Percentiles rank a stretch among this genome's conserved stretches.
These are phyloP conservation scores for Strix aluco DNA, from an alignment of 2,113 vertebrate species.

Conservation along the genomic window DNA sequence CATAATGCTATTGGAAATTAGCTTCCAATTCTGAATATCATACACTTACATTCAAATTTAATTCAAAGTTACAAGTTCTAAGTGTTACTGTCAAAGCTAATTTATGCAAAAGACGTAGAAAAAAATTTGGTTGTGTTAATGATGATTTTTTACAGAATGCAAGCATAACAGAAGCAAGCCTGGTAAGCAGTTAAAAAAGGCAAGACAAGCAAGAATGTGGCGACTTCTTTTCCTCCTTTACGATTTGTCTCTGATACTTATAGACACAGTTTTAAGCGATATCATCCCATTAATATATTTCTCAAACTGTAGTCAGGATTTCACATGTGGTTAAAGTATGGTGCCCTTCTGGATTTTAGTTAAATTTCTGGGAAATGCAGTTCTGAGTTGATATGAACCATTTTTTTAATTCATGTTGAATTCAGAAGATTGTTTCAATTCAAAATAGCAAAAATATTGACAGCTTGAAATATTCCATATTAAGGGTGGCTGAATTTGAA, in stretches of 20 bases:
- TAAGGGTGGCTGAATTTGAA: neutral
- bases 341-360: neutral
- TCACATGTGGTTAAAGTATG: neutral
- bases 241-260: neutral
- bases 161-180: neutral
- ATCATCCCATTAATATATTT: neutral
- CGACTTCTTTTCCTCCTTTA: neutral
- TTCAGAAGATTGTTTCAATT: neutral
- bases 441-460: neutral
- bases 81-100: neutral
- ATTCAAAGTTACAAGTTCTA: neutral
- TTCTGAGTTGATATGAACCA: neutral
- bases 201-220: neutral
- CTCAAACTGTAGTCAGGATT: neutral
- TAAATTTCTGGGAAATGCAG: neutral
- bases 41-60: slow-evolving; percentile 24
- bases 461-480: neutral
- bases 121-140: neutral
- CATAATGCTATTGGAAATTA: neutral
- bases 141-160: neutral
- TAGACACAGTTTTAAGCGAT: neutral
- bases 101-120: neutral
- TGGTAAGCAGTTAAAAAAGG: neutral
- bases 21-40: neutral
- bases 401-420: neutral